phyloP scores from a whole-genome alignment of 2,888 invertebrate genomes.

The Philereme transversata region DNA sequence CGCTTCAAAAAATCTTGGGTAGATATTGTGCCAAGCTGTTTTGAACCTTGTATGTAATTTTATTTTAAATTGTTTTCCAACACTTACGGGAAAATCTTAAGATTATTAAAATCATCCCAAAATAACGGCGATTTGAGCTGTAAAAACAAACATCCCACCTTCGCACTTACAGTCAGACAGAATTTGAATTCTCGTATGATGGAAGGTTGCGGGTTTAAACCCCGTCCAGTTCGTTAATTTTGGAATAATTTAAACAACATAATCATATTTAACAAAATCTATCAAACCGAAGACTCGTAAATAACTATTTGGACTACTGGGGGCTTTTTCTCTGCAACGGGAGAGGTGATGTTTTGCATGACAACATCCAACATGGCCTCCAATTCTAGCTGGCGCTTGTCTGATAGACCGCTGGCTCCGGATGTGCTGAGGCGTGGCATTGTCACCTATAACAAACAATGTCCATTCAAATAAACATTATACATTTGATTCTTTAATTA shows the following conservation, averaged over 20 bases:
- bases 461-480: not conserved
- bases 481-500: not conserved
- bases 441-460: slow-evolving; percentile 83
- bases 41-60: slow-evolving; percentile 11
- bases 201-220: no score
- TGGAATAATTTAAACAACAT: no score
- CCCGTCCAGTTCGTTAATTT: no score
- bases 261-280: slow-evolving; percentile 18
- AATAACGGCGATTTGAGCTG: no score
- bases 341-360: slow-evolving; percentile 87
- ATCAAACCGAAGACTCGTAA: slow-evolving; percentile 93
- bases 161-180: no score
- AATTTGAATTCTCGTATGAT: no score
- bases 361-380: slow-evolving; percentile 91
- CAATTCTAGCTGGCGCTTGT: slow-evolving; percentile 86
- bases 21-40: slow-evolving; percentile 6
- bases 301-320: slow-evolving; percentile 92
- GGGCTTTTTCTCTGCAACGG: slow-evolving; percentile 82
- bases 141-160: no score
- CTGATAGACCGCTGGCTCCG: slow-evolving; percentile 69
- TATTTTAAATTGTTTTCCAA: no score
- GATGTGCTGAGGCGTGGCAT: slow-evolving; percentile 86
- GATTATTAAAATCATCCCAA: no score
- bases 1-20: not conserved
- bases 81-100: no score